Conservation (phyloP, 2,113 vertebrate species). For the Cairina moschata region DNA sequence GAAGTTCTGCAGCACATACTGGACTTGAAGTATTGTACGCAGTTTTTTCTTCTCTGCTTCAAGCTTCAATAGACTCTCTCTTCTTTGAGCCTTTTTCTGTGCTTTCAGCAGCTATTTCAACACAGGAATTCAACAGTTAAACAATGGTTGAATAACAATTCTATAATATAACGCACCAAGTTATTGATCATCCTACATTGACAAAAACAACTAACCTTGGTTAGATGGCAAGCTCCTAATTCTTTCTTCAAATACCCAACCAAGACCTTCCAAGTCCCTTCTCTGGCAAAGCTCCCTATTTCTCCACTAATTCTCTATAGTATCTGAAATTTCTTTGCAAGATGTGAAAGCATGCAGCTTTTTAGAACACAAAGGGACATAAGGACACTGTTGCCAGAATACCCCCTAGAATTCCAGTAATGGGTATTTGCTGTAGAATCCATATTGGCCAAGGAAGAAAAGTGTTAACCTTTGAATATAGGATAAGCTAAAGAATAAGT, state of each 20-base stretch:
- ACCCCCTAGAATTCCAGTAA: neutral
- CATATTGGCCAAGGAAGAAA: neutral
- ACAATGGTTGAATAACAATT: neutral
- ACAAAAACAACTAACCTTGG: neutral
- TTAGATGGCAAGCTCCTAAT: neutral
- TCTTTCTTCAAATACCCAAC: neutral
- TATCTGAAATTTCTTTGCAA: neutral
- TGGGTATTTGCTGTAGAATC: neutral
- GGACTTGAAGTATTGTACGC: constrained; percentile 85
- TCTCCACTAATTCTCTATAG: neutral
- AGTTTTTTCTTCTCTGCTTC: constrained; percentile 88
- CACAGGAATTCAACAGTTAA: neutral
- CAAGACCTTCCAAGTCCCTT: neutral
- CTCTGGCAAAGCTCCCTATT: neutral
- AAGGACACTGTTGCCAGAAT: neutral
- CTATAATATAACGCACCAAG: neutral
- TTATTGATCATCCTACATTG: neutral
- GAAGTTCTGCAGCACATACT: constrained; percentile 88
- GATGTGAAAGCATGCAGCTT: neutral
- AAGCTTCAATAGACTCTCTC: constrained; percentile 81
- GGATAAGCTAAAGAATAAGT: neutral
- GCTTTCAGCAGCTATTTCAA: constrained; percentile 86
- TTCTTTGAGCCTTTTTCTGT: constrained; percentile 86
- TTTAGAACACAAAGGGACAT: neutral
- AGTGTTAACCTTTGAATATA: neutral